Evolutionary conservation across 2,113 vertebrate genomes (phyloP).

Genomic region (Desmodus rotundus): DNA sequence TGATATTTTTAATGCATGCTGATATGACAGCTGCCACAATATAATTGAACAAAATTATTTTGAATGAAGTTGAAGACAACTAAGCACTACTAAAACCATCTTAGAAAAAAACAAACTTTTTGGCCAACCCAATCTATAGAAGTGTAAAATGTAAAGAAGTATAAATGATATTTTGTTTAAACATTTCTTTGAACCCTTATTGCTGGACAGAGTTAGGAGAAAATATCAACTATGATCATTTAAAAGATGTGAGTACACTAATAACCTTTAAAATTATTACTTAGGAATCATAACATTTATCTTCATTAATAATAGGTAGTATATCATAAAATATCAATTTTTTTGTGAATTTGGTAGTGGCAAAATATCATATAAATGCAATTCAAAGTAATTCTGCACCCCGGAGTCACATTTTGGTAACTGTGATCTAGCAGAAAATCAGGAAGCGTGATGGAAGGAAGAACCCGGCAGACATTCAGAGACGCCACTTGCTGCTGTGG

Average conservation of each 20-base stretch:
- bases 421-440: slow-evolving; percentile 4
- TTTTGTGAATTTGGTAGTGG: not conserved
- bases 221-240: not conserved
- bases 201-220: not conserved
- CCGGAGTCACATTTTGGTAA: not conserved
- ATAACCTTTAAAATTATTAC: not conserved
- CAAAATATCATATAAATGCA: slow-evolving; percentile 28
- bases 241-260: not conserved
- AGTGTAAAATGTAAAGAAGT: not conserved
- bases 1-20: too few relatives aligned
- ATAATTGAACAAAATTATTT: too few relatives aligned
- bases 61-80: too few relatives aligned
- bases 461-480: not conserved
- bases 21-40: too few relatives aligned
- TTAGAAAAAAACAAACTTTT: too few relatives aligned
- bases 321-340: not conserved
- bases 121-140: not conserved
- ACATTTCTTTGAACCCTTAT: not conserved
- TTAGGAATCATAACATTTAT: not conserved
- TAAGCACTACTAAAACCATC: too few relatives aligned
- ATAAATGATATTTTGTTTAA: slow-evolving; percentile 6
- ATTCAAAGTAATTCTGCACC: not conserved
- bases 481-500: not conserved
- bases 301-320: not conserved
- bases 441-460: not conserved